Percentiles rank a stretch among this genome's conserved stretches.
phyloP scores from a whole-genome alignment of 30 jellyfish, hydroid and myxozoan genomes.

The Hydra vulgaris region DNA sequence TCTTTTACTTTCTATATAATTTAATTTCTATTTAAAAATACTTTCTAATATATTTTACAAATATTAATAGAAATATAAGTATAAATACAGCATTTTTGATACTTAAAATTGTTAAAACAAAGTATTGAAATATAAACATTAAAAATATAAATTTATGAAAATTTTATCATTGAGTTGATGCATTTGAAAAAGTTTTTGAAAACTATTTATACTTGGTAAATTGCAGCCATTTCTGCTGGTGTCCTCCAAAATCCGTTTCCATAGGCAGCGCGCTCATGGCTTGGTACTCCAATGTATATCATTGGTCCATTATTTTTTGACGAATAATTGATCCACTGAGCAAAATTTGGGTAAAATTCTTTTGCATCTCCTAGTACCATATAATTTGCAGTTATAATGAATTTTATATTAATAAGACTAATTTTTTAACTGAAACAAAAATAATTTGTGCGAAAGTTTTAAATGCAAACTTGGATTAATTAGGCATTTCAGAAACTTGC shows the following conservation, averaged over 20 bases:
- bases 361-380: conserved; percentile 8
- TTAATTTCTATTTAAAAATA: neutral
- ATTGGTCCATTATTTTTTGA: conserved; percentile 31
- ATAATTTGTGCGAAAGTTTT: neutral
- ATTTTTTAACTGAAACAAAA: neutral
- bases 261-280: conserved; percentile 41
- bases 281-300: conserved; percentile 44
- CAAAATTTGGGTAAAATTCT: conserved; percentile 22
- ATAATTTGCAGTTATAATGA: neutral
- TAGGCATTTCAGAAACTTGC: no score
- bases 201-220: conserved; percentile 24
- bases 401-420: neutral
- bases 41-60: no score
- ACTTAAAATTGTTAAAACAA: no score
- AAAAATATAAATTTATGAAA: no score
- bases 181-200: neutral
- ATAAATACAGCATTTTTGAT: no score
- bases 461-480: neutral
- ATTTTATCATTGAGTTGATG: no score
- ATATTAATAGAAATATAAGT: no score
- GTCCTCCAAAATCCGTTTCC: conserved; percentile 37
- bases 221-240: conserved; percentile 29
- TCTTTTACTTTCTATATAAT: conserved; percentile 9
- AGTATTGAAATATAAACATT: no score
- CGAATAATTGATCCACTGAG: conserved; percentile 31